phyloP scores from a whole-genome alignment of 2,797 vertebrate species.

The Alectoris magna region DNA sequence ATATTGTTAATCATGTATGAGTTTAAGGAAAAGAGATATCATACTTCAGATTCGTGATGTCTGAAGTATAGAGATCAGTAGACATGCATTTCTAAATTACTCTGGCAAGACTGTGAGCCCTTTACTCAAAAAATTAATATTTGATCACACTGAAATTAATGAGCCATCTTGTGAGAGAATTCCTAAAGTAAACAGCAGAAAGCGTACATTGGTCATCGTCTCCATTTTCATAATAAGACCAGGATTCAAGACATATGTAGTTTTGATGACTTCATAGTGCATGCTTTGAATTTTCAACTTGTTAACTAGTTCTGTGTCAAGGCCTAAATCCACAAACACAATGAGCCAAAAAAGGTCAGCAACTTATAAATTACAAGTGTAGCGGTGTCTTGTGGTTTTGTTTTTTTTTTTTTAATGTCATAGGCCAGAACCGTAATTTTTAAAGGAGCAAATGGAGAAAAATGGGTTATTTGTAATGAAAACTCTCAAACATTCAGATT shows the following conservation, averaged over 20 bases:
- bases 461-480: not conserved
- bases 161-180: not conserved
- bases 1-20: constrained; percentile 34
- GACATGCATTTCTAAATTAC: not conserved
- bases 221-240: not conserved
- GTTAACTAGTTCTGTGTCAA: not conserved
- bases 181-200: constrained; percentile 19
- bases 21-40: constrained; percentile 10
- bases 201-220: not conserved
- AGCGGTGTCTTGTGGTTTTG: no score
- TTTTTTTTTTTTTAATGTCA: not conserved
- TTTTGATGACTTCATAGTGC: not conserved
- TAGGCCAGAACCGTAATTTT: not conserved
- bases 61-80: not conserved
- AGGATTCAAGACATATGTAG: not conserved
- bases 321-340: not conserved
- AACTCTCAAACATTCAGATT: not conserved
- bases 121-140: not conserved
- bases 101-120: not conserved
- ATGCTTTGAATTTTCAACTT: not conserved
- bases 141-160: constrained; percentile 4
- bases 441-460: not conserved
- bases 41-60: not conserved
- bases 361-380: not conserved
- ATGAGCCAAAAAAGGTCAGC: not conserved